These are phyloP conservation scores for Felis chaus DNA, from an alignment of 2,113 vertebrate genomes.

Conservation along the genomic window DNA sequence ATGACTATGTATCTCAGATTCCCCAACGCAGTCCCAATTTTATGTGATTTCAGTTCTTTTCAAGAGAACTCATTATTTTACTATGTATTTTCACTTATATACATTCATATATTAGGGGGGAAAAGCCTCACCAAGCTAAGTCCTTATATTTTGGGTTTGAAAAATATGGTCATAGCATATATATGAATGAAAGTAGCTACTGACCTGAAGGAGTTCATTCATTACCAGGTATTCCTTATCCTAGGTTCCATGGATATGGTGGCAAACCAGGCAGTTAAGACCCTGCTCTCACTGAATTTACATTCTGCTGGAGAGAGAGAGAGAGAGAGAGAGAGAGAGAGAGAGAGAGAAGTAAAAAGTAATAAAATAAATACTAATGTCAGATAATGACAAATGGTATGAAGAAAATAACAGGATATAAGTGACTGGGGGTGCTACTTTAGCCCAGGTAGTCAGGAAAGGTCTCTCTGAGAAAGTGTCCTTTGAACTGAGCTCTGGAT, in stretches of 20 bases:
- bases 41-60: background rate
- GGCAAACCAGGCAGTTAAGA: background rate
- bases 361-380: background rate
- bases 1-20: background rate
- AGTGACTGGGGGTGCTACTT: background rate
- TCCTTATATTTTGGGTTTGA: background rate
- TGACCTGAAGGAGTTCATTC: background rate
- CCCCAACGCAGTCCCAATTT: background rate
- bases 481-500: background rate
- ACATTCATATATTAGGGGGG: background rate
- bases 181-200: background rate
- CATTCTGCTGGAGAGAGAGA: background rate
- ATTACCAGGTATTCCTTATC: background rate
- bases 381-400: background rate
- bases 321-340: too few species aligned
- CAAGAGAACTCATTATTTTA: background rate
- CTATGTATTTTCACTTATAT: background rate
- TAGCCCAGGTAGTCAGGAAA: background rate
- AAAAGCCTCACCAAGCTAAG: background rate
- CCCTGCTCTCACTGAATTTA: background rate
- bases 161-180: background rate
- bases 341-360: background rate
- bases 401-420: background rate
- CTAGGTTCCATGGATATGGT: background rate
- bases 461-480: background rate